phyloP scores from a whole-genome alignment of 2,888 invertebrate genomes.

The Drosophila pseudotakahashii region DNA sequence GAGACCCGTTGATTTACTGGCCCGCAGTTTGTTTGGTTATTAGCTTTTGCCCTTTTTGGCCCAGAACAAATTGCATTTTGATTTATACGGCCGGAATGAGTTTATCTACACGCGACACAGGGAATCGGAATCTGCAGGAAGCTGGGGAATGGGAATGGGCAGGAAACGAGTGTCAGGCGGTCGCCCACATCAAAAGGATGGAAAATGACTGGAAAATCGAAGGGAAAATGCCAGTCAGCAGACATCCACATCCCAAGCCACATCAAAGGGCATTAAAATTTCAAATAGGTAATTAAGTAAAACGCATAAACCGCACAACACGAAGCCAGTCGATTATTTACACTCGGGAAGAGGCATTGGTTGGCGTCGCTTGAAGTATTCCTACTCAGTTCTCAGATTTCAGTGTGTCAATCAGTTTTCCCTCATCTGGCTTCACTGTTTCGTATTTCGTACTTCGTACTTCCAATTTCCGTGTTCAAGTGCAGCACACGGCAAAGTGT shows the following conservation, averaged over 20 bases:
- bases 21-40: conserved; percentile 79
- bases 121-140: conserved; percentile 16
- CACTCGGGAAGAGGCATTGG: conserved; percentile 47
- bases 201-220: conserved; percentile 31
- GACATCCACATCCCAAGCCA: conserved; percentile 44
- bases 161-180: conserved; percentile 67
- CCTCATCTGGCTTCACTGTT: conserved; percentile 28
- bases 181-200: conserved; percentile 55
- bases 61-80: conserved; percentile 80
- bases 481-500: conserved; percentile 60
- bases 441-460: neutral
- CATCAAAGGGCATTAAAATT: conserved; percentile 78
- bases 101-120: conserved; percentile 65
- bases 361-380: conserved; percentile 15
- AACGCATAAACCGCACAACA: conserved; percentile 73
- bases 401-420: conserved; percentile 63
- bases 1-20: conserved; percentile 70
- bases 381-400: conserved; percentile 31
- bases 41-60: conserved; percentile 77
- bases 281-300: conserved; percentile 79
- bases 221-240: conserved; percentile 20
- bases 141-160: conserved; percentile 25
- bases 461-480: conserved; percentile 27
- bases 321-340: conserved; percentile 68
- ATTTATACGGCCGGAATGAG: conserved; percentile 74